Evolutionary conservation across 2,888 invertebrate species (phyloP), one percentile per base, ranked within the genome.

Genomic region (Drosophila longiperda): DNA sequence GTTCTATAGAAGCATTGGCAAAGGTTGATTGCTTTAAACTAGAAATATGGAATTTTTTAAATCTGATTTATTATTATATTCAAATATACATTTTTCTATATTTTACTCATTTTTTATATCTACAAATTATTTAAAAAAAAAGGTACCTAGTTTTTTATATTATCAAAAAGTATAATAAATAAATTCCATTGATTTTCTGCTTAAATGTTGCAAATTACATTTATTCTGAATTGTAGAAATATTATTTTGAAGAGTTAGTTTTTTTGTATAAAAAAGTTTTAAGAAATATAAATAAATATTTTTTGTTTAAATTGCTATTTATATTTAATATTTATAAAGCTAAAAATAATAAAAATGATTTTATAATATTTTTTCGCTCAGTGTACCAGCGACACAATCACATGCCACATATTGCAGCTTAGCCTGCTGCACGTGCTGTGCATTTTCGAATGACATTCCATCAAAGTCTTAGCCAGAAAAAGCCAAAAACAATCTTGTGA

Each of bases 341-440:
- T 4, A 40, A 11, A n/a, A 11, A n/a, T n/a, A 5, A 5, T 3
- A 9, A 5, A 9, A 5, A 4, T n/a, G 5, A n/a, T 40, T n/a
- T n/a, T 42, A 11, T 11, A 6, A 0, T 26, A 29, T 2, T 6
- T 29, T 26, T 49, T 33, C 52, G 17, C 50, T 29, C 0, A 50
- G 50, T 32, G 45, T 15, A 45, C 32, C 32, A n/a, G n/a, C 3
- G 6, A 17, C 29, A 32, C 11, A 34, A 32, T 29, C 38, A 63
- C 40, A n/a, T 38, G n/a, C 55, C 2, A 54, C 53, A 55, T 12
- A 1, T n/a, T 34, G 32, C 32, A 26, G 57, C 38, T n/a, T 29
- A 40, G 60, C 26, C n/a, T 20, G 53, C 53, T 86, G 87, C 87
- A 87, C 87, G 88, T 87, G 87, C 87, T 76, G 83, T 61, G 87